Conservation (phyloP, 2,113 vertebrate species). For the Tragelaphus buxtoni region DNA sequence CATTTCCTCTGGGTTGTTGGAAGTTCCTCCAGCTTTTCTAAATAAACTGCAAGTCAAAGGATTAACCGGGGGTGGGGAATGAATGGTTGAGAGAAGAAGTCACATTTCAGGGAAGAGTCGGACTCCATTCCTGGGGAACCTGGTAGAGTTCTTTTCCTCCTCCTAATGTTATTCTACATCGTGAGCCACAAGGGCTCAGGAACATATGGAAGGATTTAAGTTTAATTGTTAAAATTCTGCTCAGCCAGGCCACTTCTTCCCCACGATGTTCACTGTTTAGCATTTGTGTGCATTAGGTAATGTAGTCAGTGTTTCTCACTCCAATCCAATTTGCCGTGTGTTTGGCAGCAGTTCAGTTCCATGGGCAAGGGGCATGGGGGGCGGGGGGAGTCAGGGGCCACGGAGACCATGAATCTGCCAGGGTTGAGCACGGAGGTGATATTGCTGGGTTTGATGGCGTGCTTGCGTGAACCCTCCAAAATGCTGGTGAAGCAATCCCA, state of each 20-base stretch:
- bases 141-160: not conserved
- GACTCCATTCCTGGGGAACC: not conserved
- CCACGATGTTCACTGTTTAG: conserved; percentile 62
- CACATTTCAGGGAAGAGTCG: accelerated
- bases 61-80: accelerated
- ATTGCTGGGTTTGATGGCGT: not conserved
- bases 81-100: not conserved
- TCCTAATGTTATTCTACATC: not conserved
- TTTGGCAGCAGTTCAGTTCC: conserved; percentile 74
- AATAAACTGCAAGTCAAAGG: not conserved
- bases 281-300: conserved; percentile 70
- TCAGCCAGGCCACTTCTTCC: conserved; percentile 48
- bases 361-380: conserved; percentile 16
- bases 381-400: not conserved
- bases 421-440: not conserved
- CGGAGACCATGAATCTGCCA: conserved; percentile 59
- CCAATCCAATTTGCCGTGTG: conserved; percentile 38
- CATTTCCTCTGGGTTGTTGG: not conserved
- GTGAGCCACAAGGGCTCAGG: not conserved
- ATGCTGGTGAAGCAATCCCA: conserved; percentile 66
- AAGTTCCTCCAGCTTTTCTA: not conserved
- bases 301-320: conserved; percentile 61
- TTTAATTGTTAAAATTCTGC: conserved; percentile 64
- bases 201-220: conserved; percentile 40
- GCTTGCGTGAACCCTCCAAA: conserved; percentile 37